Conservation (phyloP, 2,113 vertebrate species). For the Protobothrops mucrosquamatus region DNA sequence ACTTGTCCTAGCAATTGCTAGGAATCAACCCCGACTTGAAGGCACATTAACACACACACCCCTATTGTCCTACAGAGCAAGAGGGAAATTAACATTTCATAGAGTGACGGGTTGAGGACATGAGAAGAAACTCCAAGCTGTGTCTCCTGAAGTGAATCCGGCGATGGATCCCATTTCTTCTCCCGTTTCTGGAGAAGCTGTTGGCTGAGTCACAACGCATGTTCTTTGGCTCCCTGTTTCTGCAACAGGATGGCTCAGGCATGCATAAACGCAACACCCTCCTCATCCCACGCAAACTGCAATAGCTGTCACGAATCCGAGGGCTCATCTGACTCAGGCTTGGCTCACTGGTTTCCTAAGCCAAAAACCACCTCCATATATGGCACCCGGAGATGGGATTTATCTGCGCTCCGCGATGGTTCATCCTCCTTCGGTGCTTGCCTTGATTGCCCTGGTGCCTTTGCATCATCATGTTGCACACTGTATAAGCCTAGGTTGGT, state of each 20-base stretch:
- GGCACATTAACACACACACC: not conserved
- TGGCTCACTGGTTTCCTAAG: not conserved
- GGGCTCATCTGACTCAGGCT: fast-evolving
- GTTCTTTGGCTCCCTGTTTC: not conserved
- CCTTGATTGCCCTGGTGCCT: not conserved
- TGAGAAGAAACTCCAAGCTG: not conserved
- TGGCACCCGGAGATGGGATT: fast-evolving
- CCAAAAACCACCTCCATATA: not conserved
- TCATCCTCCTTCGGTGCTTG: fast-evolving
- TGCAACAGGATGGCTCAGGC: not conserved
- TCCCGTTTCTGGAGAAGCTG: not conserved
- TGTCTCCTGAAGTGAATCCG: not conserved
- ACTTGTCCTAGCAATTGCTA: not conserved
- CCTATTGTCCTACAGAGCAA: constrained; percentile 17
- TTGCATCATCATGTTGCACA: fast-evolving
- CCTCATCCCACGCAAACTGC: not conserved
- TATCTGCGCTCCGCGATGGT: fast-evolving
- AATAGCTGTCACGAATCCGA: not conserved
- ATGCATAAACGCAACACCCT: not conserved
- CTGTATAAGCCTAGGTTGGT: not conserved
- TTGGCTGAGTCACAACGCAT: no score
- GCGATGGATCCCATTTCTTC: not conserved
- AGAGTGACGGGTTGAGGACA: not conserved
- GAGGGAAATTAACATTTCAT: constrained; percentile 23
- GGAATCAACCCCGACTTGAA: not conserved